These are phyloP conservation scores for Trachymyrmex septentrionalis DNA, from an alignment of 1,140 invertebrate species.

Conservation along the genomic window DNA sequence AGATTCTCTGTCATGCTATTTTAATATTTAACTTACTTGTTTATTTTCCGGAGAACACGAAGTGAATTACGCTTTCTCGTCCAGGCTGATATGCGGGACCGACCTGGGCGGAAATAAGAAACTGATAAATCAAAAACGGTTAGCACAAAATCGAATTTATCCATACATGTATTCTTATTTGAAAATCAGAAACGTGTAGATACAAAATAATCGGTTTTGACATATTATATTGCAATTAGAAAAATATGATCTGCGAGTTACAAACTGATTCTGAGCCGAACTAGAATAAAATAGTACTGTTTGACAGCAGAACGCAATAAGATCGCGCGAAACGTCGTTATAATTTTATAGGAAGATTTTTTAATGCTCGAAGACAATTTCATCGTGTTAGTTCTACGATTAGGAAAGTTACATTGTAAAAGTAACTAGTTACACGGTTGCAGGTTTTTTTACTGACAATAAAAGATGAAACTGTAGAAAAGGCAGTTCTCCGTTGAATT, in stretches of 20 bases:
- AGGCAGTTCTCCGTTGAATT: background rate
- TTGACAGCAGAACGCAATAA: background rate
- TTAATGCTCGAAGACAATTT: background rate
- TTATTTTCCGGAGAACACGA: slow-evolving; percentile 35
- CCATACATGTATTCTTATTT: background rate
- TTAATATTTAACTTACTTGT: slow-evolving; percentile 2
- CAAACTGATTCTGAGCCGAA: background rate
- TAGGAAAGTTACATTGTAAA: too few species aligned
- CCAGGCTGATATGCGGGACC: background rate
- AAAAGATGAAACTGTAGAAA: background rate
- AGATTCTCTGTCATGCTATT: slow-evolving; percentile 32
- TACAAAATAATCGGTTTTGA: background rate
- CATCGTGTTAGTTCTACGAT: background rate
- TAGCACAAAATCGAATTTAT: background rate
- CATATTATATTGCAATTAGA: background rate
- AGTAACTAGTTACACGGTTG: too few species aligned
- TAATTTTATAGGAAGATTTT: background rate
- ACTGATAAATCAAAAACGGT: background rate
- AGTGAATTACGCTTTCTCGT: slow-evolving; percentile 41
- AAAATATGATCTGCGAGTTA: background rate
- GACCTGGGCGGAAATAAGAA: background rate
- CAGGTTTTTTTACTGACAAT: background rate
- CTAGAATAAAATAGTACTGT: background rate
- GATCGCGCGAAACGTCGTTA: background rate
- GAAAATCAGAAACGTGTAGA: background rate